Evolutionary conservation across 2,797 vertebrate species (phyloP).

Genomic region (Myiotriccus ornatus): DNA sequence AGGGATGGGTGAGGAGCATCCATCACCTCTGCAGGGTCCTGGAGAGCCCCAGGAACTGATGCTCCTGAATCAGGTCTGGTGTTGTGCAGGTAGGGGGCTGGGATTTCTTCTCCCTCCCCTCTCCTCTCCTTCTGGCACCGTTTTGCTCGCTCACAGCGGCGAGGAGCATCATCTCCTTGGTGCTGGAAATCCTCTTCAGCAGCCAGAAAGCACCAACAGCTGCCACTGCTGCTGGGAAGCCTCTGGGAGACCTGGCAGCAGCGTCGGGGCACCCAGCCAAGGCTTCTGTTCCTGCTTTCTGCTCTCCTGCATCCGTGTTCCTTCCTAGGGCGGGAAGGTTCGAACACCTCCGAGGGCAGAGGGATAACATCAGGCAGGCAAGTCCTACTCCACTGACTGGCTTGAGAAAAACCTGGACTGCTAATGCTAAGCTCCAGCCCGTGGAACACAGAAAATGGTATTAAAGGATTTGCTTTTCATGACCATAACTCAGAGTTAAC

Average conservation of each 20-base stretch:
- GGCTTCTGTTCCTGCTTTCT: not conserved
- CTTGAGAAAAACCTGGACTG: conserved; percentile 25
- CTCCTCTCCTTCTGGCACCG: not conserved
- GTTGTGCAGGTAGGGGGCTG: fast-evolving
- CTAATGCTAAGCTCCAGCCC: conserved; percentile 69
- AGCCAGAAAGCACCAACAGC: not conserved
- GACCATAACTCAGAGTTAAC: conserved; percentile 81
- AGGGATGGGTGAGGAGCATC: not conserved
- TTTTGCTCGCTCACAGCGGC: fast-evolving
- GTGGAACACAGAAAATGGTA: conserved; percentile 71
- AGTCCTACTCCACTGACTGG: not conserved
- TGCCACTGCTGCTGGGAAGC: not conserved
- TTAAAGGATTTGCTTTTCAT: conserved; percentile 82
- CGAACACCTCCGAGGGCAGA: not conserved
- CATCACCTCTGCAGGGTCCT: fast-evolving
- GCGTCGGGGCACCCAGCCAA: fast-evolving
- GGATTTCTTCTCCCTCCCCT: not conserved
- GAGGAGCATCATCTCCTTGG: not conserved
- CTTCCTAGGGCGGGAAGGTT: not conserved
- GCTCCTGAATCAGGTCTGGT: not conserved
- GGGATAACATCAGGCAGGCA: not conserved
- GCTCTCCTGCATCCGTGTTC: not conserved
- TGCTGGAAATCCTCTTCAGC: fast-evolving
- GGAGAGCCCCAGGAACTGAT: fast-evolving
- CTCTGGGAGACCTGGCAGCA: not conserved